These are phyloP conservation scores for Microplitis mediator DNA, from an alignment of 1,140 invertebrate species.

Conservation along the genomic window DNA sequence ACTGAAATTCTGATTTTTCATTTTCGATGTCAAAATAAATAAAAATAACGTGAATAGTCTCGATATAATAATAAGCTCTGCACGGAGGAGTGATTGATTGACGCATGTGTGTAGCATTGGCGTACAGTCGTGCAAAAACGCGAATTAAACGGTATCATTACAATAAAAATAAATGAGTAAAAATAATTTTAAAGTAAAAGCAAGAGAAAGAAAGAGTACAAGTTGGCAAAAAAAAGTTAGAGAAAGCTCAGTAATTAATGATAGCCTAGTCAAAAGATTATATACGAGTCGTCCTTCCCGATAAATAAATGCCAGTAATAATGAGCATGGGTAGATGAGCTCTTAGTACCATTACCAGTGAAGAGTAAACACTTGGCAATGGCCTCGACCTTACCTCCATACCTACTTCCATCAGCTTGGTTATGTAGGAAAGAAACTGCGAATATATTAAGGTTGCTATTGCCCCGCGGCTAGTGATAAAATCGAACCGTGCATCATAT, in stretches of 20 bases:
- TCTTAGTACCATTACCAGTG: not conserved
- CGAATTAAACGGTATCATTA: no score
- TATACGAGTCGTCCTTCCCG: not conserved
- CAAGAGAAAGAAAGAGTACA: not conserved
- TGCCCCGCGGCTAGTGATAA: not conserved
- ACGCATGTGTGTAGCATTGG: not conserved
- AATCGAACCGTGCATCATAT: slow-evolving; percentile 15
- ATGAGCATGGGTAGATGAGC: not conserved
- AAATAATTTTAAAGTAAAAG: not conserved
- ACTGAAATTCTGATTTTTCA: no score
- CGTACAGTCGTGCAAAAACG: not conserved
- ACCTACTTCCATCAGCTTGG: slow-evolving; percentile 44
- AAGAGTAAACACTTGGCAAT: slow-evolving; percentile 26
- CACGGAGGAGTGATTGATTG: not conserved
- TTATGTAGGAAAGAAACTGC: not conserved
- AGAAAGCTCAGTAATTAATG: no score
- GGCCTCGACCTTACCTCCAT: slow-evolving; percentile 53
- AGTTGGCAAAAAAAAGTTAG: not conserved
- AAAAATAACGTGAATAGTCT: not conserved
- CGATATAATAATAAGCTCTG: not conserved
- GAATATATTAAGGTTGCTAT: not conserved
- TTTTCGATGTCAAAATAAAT: no score
- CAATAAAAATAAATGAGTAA: no score
- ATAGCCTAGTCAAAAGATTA: no score
- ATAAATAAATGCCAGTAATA: not conserved